A percentile compares a stretch with the other conserved stretches of the same genome.
phyloP scores from a whole-genome alignment of 2,888 invertebrate species.

The Agrochola lychnidis region DNA sequence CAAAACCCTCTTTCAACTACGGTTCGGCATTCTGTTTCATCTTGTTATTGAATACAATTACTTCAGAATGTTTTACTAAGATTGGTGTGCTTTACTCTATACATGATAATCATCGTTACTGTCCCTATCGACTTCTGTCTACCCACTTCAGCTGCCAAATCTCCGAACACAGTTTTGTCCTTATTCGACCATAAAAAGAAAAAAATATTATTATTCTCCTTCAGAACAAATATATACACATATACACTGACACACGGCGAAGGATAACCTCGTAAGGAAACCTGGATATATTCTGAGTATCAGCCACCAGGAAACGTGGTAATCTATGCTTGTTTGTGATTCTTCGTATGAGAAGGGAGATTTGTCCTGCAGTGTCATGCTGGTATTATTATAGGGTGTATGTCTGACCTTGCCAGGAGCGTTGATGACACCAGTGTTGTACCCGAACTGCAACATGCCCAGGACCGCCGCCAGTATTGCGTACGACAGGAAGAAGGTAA shows the following conservation, averaged over 20 bases:
- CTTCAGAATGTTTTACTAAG: not conserved
- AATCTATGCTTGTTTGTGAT: not conserved
- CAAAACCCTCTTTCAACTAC: not conserved
- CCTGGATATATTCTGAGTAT: not conserved
- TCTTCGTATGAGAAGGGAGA: not conserved
- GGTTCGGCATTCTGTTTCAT: not conserved
- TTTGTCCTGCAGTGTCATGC: not conserved
- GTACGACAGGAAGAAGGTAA: conserved; percentile 98
- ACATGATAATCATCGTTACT: not conserved
- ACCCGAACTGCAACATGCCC: conserved; percentile 98
- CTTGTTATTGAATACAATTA: not conserved
- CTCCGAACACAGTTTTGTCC: not conserved
- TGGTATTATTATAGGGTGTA: not conserved
- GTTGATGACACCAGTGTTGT: conserved; percentile 99
- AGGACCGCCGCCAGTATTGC: conserved; percentile 98
- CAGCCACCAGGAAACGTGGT: not conserved
- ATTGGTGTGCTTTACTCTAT: not conserved
- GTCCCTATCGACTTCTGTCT: not conserved
- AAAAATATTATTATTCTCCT: not conserved
- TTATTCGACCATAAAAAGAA: not conserved
- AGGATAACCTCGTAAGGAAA: not conserved
- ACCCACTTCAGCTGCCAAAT: conserved; percentile 21
- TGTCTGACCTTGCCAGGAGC: conserved; percentile 95
- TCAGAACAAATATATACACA: not conserved
- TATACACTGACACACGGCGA: not conserved